These are phyloP conservation scores for Meiosimyza decipiens DNA, from an alignment of 2,888 invertebrate species.

Conservation along the genomic window DNA sequence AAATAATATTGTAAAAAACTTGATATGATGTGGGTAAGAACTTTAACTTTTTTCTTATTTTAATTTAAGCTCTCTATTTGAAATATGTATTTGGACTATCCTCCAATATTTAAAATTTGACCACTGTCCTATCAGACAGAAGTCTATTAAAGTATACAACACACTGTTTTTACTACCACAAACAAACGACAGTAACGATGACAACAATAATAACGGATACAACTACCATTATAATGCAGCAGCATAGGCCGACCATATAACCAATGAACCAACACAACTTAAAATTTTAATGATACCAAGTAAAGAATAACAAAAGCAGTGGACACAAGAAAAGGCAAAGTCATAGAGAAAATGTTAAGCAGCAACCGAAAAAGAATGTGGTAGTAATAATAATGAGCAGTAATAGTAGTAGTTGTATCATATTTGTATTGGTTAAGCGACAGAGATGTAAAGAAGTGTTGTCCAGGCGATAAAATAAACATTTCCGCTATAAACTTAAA, in stretches of 20 bases:
- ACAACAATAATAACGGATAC: not conserved
- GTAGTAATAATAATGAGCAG: too few relatives aligned
- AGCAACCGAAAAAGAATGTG: too few relatives aligned
- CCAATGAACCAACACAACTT: slow-evolving; percentile 1
- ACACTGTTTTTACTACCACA: slow-evolving; percentile 37
- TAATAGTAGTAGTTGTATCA: too few relatives aligned
- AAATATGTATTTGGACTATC: not conserved
- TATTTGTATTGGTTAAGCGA: not conserved
- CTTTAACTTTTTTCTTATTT: too few relatives aligned
- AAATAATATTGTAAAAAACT: too few relatives aligned
- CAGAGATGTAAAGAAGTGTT: slow-evolving; percentile 10
- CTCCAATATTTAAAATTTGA: not conserved
- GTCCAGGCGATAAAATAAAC: slow-evolving; percentile 40
- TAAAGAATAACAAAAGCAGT: too few relatives aligned
- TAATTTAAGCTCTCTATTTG: too few relatives aligned
- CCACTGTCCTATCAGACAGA: slow-evolving; percentile 6
- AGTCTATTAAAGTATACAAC: slow-evolving; percentile 3
- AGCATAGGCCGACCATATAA: not conserved
- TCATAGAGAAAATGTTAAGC: too few relatives aligned
- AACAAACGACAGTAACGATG: slow-evolving; percentile 25
- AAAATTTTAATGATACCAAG: not conserved
- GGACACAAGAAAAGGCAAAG: too few relatives aligned
- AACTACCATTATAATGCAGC: not conserved
- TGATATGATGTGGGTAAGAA: not conserved
- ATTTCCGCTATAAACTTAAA: slow-evolving; percentile 48